Evolutionary conservation across 2,797 vertebrate species (phyloP), one percentile per base, ranked within the genome.

Genomic region (Paratrypauchen microcephalus): DNA sequence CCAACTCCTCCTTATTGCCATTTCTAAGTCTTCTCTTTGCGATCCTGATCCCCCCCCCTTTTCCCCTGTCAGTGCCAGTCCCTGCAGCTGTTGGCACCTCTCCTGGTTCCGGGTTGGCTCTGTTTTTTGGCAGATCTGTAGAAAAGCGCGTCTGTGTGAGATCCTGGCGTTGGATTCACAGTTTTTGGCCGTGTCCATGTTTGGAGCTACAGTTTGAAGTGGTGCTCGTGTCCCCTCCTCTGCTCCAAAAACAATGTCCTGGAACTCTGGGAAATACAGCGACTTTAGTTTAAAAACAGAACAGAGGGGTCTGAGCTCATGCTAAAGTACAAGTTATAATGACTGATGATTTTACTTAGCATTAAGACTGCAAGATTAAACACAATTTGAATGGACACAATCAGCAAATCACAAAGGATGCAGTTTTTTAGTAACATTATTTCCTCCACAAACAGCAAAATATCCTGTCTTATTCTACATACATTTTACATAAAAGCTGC

Each of bases 161-260:
- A 41, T 41, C 41, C 32, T 24, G 60, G n/a, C 36, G 32, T 15
- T 7, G 21, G 11, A 26, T 48, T 64, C 39, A 8, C n/a, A 21
- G 23, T 47, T 47, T 64, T 47, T 28, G 41, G 62, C 62, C 9
- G 32, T 5, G 36, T 13, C 6, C 2, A 4, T 47, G 61, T 47
- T 64, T 64, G 21, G 23, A 26, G 62, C 62, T 26, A 45, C 23
- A 19, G 41, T 47, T 64, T 64, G 62, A 64, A 64, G 62, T 64
- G 62, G 62, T 64, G 60, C 62, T 64, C 9, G 39, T 24, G 6
- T 23, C 61, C 32, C 13, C 36, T 62, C n/a, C 19, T 26, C 61
- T 24, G 23, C 39, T 64, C 61, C 61, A 47, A 64, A 47, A 41
- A 64, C 13, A 64, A 19, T 39, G 59, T 59, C 30, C 57, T 59